Base-by-base conservation (phyloP, 2,113 vertebrate genomes). In the Tetrao urogallus region DNA sequence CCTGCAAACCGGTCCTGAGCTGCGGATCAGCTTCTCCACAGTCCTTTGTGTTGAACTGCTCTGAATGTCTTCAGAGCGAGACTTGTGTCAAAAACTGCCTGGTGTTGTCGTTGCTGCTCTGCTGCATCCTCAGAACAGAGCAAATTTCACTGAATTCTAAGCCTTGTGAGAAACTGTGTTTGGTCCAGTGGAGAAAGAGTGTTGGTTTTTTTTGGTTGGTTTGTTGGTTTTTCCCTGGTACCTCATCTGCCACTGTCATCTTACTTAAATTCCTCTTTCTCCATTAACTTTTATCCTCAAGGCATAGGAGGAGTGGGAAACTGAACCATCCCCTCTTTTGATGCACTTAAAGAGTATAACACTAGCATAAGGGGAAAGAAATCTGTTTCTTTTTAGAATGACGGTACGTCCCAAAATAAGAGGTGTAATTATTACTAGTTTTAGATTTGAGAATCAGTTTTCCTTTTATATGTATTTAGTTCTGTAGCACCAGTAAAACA, bases 161-260 rank as follows among this genome's bases (percentile, higher is more conserved):
- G 27, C 52, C 15, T 84, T 10, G 7, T 56, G 72, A 52, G 45
- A 83, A 71, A 4, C 36, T 0, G 22, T 22, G 60, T 56, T 61
- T 42, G 18, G 6, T 22, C 61, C 15, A 1, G 1, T 3, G 1
- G 3, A 1, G 6, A 10, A 11, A 22, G 9, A 43, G 16, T 9
- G 7, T 30, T 16, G 2, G 13, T 30, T 32, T 38, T 89, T 38
- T 89, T 32, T 63, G 13, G 1, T 2, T 34, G 3, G 0, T 0
- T 13, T 57, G 4, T 45, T 40, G 3, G 2, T 32, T 52, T 58
- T 69, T 2, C 6, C 8, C 3, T 24, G 7, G 8, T 76, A 13
- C 8, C 6, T 56, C 18, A 30, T 43, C 16, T 80, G 45, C 73
- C 1, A 2, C 60, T 38, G 50, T 40, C 50, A 18, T 40, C 30